These are phyloP conservation scores for Nycticebus coucang DNA, from an alignment of 2,113 vertebrate species.

Conservation along the genomic window DNA sequence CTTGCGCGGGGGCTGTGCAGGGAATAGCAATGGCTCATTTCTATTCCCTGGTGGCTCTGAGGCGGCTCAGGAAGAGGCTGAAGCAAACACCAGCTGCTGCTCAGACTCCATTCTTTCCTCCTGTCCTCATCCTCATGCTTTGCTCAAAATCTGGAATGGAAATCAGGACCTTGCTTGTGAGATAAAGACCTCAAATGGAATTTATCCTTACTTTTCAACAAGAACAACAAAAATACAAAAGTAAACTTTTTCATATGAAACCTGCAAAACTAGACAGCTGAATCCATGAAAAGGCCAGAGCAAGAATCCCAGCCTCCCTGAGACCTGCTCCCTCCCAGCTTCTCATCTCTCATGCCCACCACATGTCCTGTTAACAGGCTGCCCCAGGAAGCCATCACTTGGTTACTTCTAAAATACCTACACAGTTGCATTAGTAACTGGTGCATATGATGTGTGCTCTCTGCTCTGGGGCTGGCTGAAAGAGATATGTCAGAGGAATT, in stretches of 20 bases:
- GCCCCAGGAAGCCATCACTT: not conserved
- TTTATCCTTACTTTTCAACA: not conserved
- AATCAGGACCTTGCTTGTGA: not conserved
- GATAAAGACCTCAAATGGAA: not conserved
- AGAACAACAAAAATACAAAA: not conserved
- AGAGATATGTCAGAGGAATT: not conserved
- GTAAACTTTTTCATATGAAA: not conserved
- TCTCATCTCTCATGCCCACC: not conserved
- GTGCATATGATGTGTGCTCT: not conserved
- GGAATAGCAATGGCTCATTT: constrained; percentile 50
- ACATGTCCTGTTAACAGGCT: rapidly evolving
- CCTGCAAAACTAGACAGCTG: not conserved
- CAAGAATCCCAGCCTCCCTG: not conserved
- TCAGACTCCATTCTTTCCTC: not conserved
- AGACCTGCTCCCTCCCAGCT: not conserved
- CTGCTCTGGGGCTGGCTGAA: not conserved
- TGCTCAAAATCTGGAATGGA: not conserved
- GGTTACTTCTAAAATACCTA: not conserved
- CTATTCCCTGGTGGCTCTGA: not conserved
- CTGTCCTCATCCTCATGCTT: not conserved
- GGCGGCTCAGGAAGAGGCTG: not conserved
- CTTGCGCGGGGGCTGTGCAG: not conserved
- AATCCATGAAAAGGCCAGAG: not conserved
- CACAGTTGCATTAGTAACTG: not conserved
- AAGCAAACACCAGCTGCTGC: constrained; percentile 69